phyloP scores from a whole-genome alignment of 2,113 vertebrate species.

The Garra rufa region DNA sequence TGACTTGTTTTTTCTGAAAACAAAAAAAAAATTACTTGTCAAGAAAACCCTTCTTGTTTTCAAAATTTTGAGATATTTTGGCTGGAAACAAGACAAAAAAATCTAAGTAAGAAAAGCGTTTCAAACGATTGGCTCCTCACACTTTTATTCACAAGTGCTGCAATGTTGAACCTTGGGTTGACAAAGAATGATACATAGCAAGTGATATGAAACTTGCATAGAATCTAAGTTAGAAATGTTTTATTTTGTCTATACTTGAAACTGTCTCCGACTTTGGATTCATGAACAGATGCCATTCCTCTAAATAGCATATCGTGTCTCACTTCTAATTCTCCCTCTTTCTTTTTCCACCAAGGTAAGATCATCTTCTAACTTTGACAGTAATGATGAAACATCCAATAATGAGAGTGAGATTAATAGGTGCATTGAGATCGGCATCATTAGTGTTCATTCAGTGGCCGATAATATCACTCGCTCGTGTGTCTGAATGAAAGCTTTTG shows the following conservation, averaged over 20 bases:
- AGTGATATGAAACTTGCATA: neutral
- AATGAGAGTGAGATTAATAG: constrained; percentile 2
- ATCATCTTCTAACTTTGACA: neutral
- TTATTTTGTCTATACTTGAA: neutral
- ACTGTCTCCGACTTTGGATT: neutral
- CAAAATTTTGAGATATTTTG: too few relatives aligned
- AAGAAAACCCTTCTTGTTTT: too few relatives aligned
- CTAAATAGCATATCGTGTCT: neutral
- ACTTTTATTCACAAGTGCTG: neutral
- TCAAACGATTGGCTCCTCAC: neutral
- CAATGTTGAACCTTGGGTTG: neutral
- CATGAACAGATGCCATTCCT: neutral
- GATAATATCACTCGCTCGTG: neutral
- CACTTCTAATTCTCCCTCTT: neutral
- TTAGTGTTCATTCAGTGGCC: neutral
- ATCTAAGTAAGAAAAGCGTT: too few relatives aligned
- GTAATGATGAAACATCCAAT: neutral
- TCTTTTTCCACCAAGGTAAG: neutral
- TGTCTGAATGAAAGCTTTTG: neutral
- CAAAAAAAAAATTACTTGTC: too few relatives aligned
- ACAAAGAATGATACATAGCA: neutral
- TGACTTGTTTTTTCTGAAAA: too few relatives aligned
- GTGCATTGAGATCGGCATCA: neutral
- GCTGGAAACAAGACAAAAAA: too few relatives aligned
- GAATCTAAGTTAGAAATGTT: neutral